Evolutionary conservation across 2,113 vertebrate genomes (phyloP).

Genomic region (Laticauda laticaudata): DNA sequence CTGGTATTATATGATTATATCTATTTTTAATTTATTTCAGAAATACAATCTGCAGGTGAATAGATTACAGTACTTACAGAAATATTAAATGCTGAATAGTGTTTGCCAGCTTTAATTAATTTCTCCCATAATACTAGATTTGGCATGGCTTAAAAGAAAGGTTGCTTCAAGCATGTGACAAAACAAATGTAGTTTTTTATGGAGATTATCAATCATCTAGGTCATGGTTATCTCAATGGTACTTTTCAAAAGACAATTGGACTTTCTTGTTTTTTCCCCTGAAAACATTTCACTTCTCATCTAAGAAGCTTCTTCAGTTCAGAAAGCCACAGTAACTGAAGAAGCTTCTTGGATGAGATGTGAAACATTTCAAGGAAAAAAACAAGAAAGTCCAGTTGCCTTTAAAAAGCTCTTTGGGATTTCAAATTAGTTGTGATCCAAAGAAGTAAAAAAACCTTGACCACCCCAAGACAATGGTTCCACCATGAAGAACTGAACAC

Average conservation of each 20-base stretch:
- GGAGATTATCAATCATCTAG: neutral
- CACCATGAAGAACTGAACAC: neutral
- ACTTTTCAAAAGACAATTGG: neutral
- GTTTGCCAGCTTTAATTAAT: neutral
- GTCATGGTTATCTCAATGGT: neutral
- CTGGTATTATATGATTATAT: neutral
- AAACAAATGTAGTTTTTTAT: neutral
- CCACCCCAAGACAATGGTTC: neutral
- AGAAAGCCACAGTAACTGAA: neutral
- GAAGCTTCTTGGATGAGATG: neutral
- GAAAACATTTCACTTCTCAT: neutral
- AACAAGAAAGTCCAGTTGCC: neutral
- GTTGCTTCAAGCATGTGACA: neutral
- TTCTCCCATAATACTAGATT: neutral
- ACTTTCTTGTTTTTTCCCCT: neutral
- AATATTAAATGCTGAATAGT: constrained; percentile 3
- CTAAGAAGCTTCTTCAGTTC: neutral
- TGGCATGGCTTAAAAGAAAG: neutral
- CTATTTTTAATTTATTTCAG: neutral
- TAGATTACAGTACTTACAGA: neutral
- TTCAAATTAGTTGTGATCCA: neutral
- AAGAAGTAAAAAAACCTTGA: neutral
- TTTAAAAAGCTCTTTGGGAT: neutral
- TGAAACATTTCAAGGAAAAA: neutral
- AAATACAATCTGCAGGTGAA: constrained; percentile 6